Conservation (phyloP, 2,797 vertebrate genomes). For the Philypnodon macrostomus region DNA sequence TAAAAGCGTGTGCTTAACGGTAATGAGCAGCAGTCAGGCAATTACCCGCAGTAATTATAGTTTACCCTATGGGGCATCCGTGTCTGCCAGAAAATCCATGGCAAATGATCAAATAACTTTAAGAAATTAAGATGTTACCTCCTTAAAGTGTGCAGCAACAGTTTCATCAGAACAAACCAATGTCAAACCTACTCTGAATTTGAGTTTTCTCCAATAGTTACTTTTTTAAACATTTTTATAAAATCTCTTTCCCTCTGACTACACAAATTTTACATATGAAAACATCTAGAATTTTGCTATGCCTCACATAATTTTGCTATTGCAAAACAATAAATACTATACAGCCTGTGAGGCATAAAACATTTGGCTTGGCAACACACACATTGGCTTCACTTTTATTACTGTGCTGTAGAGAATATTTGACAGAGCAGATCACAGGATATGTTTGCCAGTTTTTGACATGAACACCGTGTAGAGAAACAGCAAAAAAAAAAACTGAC, state of each 20-base stretch:
- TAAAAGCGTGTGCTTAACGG: neutral
- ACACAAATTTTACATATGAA: too few species aligned
- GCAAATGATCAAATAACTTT: neutral
- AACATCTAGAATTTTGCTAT: too few species aligned
- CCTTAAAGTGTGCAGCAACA: too few species aligned
- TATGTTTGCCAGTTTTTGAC: slow-evolving; percentile 22
- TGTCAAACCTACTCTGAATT: slow-evolving; percentile 2
- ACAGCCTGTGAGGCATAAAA: slow-evolving; percentile 19
- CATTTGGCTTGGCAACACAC: slow-evolving; percentile 20
- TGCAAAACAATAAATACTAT: slow-evolving; percentile 31
- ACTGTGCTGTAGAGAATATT: slow-evolving; percentile 12
- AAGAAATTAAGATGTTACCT: slow-evolving; percentile 5
- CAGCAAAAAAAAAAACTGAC: slow-evolving; percentile 20
- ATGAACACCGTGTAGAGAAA: too few species aligned
- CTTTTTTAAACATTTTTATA: too few species aligned
- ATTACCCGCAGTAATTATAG: slow-evolving; percentile 10
- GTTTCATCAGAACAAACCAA: slow-evolving; percentile 8
- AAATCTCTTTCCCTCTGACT: too few species aligned
- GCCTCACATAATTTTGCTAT: too few species aligned
- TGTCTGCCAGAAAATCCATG: slow-evolving; percentile 3
- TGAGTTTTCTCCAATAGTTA: too few species aligned
- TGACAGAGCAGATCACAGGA: slow-evolving; percentile 27
- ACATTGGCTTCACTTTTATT: slow-evolving; percentile 30
- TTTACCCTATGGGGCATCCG: slow-evolving; percentile 1
- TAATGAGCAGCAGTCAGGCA: slow-evolving; percentile 9